A percentile compares a stretch with the other conserved stretches of the same genome.
Evolutionary conservation across 2,113 vertebrate species (phyloP).

Genomic region (Aegypius monachus): DNA sequence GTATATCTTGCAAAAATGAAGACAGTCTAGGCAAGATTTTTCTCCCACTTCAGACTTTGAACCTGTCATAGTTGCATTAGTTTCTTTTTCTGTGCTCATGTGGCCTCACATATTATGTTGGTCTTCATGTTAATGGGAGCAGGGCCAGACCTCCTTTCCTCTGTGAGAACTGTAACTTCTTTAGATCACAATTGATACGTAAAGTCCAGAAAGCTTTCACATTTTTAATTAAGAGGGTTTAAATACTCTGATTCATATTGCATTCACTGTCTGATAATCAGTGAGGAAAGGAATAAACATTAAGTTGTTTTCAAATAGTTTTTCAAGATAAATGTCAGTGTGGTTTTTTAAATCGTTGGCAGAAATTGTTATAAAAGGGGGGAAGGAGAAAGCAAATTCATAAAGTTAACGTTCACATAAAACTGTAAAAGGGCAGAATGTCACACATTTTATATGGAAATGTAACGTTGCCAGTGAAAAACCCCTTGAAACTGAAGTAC

Average conservation of each 20-base stretch:
- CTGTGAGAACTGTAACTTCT: not conserved
- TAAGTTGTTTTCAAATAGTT: not conserved
- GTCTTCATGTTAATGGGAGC: not conserved
- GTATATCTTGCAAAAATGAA: not conserved
- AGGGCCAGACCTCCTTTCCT: not conserved
- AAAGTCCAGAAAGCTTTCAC: not conserved
- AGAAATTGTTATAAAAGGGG: not conserved
- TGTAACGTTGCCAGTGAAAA: constrained; percentile 2
- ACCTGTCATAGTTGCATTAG: not conserved
- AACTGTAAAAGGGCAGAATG: constrained; percentile 13
- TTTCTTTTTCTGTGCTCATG: not conserved
- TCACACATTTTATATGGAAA: constrained; percentile 32
- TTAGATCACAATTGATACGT: not conserved
- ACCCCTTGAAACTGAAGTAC: not conserved
- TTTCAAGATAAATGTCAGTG: not conserved
- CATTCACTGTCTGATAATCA: not conserved
- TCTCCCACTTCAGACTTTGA: not conserved
- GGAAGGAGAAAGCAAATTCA: not conserved
- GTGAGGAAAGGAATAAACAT: not conserved
- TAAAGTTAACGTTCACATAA: constrained; percentile 32
- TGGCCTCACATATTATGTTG: not conserved
- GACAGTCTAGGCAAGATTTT: not conserved
- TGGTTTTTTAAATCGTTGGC: not conserved
- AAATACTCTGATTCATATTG: not conserved
- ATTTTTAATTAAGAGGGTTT: not conserved